These are phyloP conservation scores for Cyprinodon tularosa DNA, from an alignment of 2,113 vertebrate species.

Conservation along the genomic window DNA sequence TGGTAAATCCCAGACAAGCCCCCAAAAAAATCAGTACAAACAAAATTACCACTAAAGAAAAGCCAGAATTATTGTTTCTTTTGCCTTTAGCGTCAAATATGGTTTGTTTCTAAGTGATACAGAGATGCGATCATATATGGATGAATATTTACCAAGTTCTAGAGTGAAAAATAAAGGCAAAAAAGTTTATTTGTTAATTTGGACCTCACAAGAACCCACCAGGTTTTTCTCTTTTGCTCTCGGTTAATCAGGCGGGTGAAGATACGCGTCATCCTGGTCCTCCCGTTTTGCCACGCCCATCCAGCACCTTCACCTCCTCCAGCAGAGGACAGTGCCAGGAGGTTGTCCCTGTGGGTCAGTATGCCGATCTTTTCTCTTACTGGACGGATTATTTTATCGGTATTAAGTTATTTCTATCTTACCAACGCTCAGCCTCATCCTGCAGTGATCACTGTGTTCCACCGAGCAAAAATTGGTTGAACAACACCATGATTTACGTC, in stretches of 20 bases:
- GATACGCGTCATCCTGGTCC: conserved; percentile 90
- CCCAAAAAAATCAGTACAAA: neutral
- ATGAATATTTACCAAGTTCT: neutral
- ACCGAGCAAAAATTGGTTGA: too few species aligned
- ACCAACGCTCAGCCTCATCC: too few species aligned
- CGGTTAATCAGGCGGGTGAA: conserved; percentile 86
- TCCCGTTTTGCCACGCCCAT: conserved; percentile 88
- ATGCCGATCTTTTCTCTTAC: too few species aligned
- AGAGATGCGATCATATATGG: neutral
- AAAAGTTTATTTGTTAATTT: neutral
- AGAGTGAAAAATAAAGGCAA: neutral
- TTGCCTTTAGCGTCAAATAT: too few species aligned
- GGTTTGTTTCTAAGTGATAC: neutral
- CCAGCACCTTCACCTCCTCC: conserved; percentile 93
- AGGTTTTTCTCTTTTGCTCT: conserved; percentile 21
- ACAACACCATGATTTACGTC: too few species aligned
- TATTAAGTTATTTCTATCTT: too few species aligned
- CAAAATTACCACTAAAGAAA: neutral
- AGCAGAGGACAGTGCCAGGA: conserved; percentile 94
- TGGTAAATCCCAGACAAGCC: neutral
- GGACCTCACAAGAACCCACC: neutral
- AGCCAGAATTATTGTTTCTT: too few species aligned
- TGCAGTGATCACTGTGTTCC: too few species aligned
- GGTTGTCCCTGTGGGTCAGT: conserved; percentile 94
- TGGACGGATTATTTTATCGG: too few species aligned